A percentile compares a stretch with the other conserved stretches of the same genome.
Evolutionary conservation across 2,888 invertebrate species (phyloP).

Genomic region (Folsomia candida): DNA sequence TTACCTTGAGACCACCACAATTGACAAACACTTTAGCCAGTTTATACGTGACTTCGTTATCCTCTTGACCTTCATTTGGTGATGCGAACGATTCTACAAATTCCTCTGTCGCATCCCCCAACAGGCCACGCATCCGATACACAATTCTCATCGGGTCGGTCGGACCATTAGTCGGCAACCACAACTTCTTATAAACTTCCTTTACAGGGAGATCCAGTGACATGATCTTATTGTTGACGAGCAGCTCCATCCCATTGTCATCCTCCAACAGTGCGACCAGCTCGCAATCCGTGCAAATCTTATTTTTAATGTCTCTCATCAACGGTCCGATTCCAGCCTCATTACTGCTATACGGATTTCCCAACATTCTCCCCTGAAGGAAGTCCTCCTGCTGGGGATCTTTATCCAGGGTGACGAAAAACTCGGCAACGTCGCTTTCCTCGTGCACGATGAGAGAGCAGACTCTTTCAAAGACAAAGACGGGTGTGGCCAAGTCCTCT

Average conservation of each 20-base stretch:
- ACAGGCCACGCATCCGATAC: conserved; percentile 93
- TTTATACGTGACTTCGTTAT: conserved; percentile 90
- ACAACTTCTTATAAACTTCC: conserved; percentile 72
- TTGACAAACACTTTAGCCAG: conserved; percentile 83
- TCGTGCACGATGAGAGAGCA: conserved; percentile 97
- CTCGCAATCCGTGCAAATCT: conserved; percentile 97
- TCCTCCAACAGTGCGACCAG: conserved; percentile 95
- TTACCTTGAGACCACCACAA: conserved; percentile 68
- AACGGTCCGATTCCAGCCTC: conserved; percentile 93
- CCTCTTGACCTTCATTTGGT: conserved; percentile 79
- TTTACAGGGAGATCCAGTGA: conserved; percentile 93
- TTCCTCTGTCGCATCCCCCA: conserved; percentile 98
- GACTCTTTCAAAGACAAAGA: conserved; percentile 94
- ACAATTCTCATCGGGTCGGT: conserved; percentile 96
- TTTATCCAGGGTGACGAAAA: conserved; percentile 92
- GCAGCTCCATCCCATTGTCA: conserved; percentile 96
- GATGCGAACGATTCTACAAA: conserved; percentile 91
- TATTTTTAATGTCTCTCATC: conserved; percentile 98
- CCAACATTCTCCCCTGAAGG: conserved; percentile 90
- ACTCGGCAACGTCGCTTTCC: conserved; percentile 94
- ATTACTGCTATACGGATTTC: conserved; percentile 92
- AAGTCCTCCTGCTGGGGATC: conserved; percentile 99
- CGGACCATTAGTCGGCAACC: conserved; percentile 79
- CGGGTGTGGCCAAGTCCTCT: conserved; percentile 91
- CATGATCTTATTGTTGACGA: conserved; percentile 97